phyloP scores from a whole-genome alignment of 1,140 invertebrate species.

The Drosophila kohkoa region DNA sequence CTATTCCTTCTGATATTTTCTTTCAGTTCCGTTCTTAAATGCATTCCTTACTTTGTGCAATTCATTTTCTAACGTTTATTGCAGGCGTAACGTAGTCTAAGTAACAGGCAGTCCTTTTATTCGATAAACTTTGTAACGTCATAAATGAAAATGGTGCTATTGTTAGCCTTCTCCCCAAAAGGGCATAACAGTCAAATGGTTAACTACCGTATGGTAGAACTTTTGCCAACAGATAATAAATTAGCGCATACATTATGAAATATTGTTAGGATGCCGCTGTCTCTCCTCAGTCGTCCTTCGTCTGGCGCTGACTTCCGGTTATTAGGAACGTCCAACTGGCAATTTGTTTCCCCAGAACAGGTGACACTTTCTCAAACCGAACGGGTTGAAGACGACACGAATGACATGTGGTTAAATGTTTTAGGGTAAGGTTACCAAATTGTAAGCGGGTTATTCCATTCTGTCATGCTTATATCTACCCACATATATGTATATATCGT shows the following conservation, averaged over 20 bases:
- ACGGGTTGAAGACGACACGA: constrained; percentile 59
- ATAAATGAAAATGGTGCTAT: not conserved
- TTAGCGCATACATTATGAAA: constrained; percentile 82
- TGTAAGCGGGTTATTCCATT: constrained; percentile 45
- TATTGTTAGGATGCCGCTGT: constrained; percentile 67
- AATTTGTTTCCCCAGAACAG: constrained; percentile 64
- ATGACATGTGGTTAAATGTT: constrained; percentile 43
- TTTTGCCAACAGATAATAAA: constrained; percentile 82
- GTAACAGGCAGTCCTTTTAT: constrained; percentile 53
- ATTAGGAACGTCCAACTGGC: constrained; percentile 51
- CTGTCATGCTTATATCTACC: constrained; percentile 56
- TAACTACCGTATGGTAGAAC: constrained; percentile 63
- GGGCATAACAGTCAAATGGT: constrained; percentile 68
- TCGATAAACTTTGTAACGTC: constrained; percentile 2
- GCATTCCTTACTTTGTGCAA: not conserved
- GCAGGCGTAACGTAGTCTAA: constrained; percentile 6
- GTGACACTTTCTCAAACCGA: constrained; percentile 77
- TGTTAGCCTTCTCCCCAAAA: constrained; percentile 18
- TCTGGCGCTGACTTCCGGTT: constrained; percentile 60
- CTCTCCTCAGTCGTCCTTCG: constrained; percentile 24
- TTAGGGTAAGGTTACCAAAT: constrained; percentile 23
- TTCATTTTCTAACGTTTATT: constrained; percentile 7
- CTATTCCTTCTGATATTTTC: no score
- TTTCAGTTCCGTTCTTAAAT: not conserved
- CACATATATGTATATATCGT: constrained; percentile 10